phyloP scores from a whole-genome alignment of 1,140 invertebrate genomes.

The Drosophila equinoxialis region DNA sequence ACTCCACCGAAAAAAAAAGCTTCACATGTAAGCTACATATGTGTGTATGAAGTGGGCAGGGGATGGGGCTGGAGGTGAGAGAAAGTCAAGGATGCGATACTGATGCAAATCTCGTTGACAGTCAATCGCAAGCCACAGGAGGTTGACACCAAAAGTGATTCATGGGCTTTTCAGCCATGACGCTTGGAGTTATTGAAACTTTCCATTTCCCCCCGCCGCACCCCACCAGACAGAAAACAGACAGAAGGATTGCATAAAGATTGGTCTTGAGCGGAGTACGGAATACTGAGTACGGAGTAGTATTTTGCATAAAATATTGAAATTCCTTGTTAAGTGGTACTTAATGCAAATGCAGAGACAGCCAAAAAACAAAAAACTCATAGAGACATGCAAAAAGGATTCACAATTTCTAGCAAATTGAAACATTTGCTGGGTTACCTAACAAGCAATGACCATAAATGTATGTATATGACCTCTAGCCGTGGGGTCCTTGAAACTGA shows the following conservation, averaged over 20 bases:
- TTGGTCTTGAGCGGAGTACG: constrained; percentile 8
- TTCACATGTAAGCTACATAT: constrained; percentile 25
- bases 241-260: constrained; percentile 7
- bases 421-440: neutral
- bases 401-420: neutral
- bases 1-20: neutral
- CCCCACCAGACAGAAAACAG: constrained; percentile 18
- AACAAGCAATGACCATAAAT: neutral
- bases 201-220: neutral
- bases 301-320: constrained; percentile 82
- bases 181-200: constrained; percentile 43
- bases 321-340: constrained; percentile 80
- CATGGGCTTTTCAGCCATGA: constrained; percentile 35
- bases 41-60: neutral
- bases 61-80: neutral
- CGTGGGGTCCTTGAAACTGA: constrained; percentile 32
- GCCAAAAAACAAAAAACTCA: constrained; percentile 6
- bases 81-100: constrained; percentile 21
- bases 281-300: neutral
- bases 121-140: constrained; percentile 49
- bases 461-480: constrained; percentile 28
- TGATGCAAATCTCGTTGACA: constrained; percentile 59
- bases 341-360: constrained; percentile 77
- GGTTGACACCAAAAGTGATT: constrained; percentile 41
- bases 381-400: neutral